Conservation (phyloP, 2,888 invertebrate genomes). For the Laothoe populi region DNA sequence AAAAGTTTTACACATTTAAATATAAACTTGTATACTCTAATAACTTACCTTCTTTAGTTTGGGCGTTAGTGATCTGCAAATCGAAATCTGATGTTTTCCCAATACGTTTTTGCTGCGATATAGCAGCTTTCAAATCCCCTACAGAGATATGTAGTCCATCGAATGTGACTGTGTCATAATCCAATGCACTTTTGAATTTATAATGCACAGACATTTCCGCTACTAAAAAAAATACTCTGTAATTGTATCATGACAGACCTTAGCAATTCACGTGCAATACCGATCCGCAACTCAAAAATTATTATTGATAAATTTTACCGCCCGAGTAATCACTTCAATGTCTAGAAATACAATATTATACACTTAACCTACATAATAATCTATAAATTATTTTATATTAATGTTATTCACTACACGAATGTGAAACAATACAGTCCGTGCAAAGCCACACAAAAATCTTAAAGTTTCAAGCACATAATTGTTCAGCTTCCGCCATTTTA, state of each 20-base stretch:
- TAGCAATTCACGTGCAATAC: conserved; percentile 26
- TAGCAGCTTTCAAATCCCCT: conserved; percentile 96
- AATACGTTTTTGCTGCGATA: conserved; percentile 97
- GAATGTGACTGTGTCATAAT: conserved; percentile 98
- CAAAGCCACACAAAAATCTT: not conserved
- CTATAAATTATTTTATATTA: not conserved
- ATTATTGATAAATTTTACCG: not conserved
- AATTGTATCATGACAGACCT: conserved; percentile 56
- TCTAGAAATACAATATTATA: not conserved
- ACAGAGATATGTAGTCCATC: conserved; percentile 98
- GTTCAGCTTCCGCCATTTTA: conserved; percentile 1
- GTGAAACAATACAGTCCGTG: not conserved
- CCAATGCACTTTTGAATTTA: conserved; percentile 98
- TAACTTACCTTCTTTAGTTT: conserved; percentile 95
- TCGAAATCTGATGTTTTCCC: conserved; percentile 98
- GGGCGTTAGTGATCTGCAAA: conserved; percentile 97
- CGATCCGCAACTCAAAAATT: not conserved
- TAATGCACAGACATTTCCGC: conserved; percentile 97
- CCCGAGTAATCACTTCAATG: not conserved
- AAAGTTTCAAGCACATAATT: not conserved
- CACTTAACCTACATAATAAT: not conserved
- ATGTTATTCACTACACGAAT: not conserved
- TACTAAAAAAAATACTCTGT: conserved; percentile 33
- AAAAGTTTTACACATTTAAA: too few relatives aligned
- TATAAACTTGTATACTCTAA: not conserved